These are phyloP conservation scores for Cyprinodon variegatus DNA, from an alignment of 2,113 vertebrate genomes.

Conservation along the genomic window DNA sequence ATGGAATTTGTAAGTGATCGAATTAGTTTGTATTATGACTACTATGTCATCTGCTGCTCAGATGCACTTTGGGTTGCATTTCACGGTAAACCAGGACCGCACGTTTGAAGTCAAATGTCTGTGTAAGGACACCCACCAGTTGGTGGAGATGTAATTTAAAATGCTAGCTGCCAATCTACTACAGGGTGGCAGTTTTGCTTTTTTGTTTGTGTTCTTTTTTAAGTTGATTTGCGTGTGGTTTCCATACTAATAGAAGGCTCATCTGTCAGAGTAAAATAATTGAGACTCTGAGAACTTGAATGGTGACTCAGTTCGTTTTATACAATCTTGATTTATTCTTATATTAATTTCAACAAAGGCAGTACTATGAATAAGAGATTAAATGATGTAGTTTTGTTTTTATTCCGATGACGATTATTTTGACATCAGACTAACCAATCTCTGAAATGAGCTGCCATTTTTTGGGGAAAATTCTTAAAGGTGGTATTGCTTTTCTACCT, in stretches of 20 bases:
- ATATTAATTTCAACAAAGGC: neutral
- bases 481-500: too few relatives aligned
- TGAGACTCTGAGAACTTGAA: neutral
- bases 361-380: neutral
- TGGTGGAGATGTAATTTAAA: conserved; percentile 47
- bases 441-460: too few relatives aligned
- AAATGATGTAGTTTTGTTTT: too few relatives aligned
- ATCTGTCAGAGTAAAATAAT: too few relatives aligned
- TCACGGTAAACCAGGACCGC: conserved; percentile 55
- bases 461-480: too few relatives aligned
- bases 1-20: conserved; percentile 77
- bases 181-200: neutral
- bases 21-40: conserved; percentile 79
- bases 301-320: neutral
- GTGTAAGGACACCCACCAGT: conserved; percentile 38
- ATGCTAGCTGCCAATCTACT: neutral
- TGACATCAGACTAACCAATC: too few relatives aligned
- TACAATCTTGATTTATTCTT: neutral
- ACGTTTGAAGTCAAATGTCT: conserved; percentile 53
- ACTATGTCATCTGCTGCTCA: conserved; percentile 73
- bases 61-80: conserved; percentile 63
- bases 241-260: neutral
- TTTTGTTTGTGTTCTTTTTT: neutral
- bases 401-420: too few relatives aligned
- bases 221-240: neutral